Evolutionary conservation across 2,113 vertebrate genomes (phyloP), one percentile per base, ranked within the genome.

Genomic region (Girardinichthys multiradiatus): DNA sequence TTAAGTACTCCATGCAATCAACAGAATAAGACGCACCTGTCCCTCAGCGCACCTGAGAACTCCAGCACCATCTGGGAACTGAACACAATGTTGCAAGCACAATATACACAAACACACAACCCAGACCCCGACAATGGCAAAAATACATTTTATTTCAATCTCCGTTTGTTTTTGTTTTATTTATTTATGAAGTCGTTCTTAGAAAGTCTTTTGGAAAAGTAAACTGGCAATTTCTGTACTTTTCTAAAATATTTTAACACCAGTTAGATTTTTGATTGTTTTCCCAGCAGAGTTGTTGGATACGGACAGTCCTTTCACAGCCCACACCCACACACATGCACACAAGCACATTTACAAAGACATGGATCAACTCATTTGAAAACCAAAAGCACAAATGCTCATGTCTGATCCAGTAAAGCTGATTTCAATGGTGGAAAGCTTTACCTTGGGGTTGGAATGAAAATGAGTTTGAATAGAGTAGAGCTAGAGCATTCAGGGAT

Each of bases 391-490:
- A 74, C 8, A 64, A 64, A 64, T 9, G 4, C 27, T 57, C 19
- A 61, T 11, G 68, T 58, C 28, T 62, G 4, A 73, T 66, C 63
- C 29, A 60, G 74, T 27, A 67, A 57, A 54, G 45, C 37, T 58
- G 58, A 81, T 70, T 73, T 79, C 67, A 30, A 51, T 45, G 17
- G 57, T 48, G n/a, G 61, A 62, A 35, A 57, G 54, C n/a, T 58
- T 19, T 48, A 64, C 21, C 67, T 74, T 51, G 30, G 63, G 65
- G 57, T 70, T 80, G 42, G 64, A 70, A 61, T 62, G 30, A 79
- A 45, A 63, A 39, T 33, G 58, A 74, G 51, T 45, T 51, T 31
- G 45, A 62, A 26, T 8, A 29, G 48, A 64, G 76, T 29, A 59
- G 17, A 59, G 66, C 57, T 70, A 72, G 51, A 73, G 63, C n/a